Conservation (phyloP, 2,797 vertebrate species). For the Micropoecilia bifurca region DNA sequence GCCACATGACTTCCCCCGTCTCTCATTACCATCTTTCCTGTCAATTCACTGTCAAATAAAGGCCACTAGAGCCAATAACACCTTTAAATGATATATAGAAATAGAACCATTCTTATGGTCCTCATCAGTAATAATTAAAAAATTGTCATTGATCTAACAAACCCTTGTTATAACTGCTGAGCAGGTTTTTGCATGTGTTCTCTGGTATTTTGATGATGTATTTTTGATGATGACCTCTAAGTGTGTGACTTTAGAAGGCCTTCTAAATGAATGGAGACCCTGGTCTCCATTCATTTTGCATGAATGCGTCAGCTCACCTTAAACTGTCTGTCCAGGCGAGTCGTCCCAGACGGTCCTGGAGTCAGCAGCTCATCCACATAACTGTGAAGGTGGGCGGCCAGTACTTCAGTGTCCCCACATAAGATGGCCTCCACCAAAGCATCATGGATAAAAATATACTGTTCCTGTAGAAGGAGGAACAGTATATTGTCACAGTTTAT, state of each 20-base stretch:
- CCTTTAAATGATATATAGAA: too few relatives aligned
- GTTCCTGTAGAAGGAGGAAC: conserved; percentile 83
- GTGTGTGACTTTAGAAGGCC: not conserved
- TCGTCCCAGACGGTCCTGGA: conserved; percentile 86
- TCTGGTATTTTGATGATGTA: not conserved
- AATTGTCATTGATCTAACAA: not conserved
- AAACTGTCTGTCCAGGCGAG: conserved; percentile 90
- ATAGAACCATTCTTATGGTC: too few relatives aligned
- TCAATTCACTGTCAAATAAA: too few relatives aligned
- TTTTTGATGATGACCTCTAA: not conserved
- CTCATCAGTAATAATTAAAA: not conserved
- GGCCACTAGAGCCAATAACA: too few relatives aligned
- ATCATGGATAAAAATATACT: conserved; percentile 95
- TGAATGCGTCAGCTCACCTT: conserved; percentile 80
- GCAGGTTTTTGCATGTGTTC: not conserved
- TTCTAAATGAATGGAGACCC: too few relatives aligned
- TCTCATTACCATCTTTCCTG: too few relatives aligned
- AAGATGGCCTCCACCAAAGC: conserved; percentile 91
- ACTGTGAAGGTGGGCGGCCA: conserved; percentile 84
- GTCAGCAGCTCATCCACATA: conserved; percentile 93
- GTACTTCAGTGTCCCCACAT: conserved; percentile 90
- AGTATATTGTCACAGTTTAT: not conserved
- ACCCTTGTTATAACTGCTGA: not conserved
- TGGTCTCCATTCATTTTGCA: not conserved
- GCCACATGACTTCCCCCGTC: too few relatives aligned